Evolutionary conservation across 2,888 invertebrate genomes (phyloP).

Genomic region (Ditula angustiorana): DNA sequence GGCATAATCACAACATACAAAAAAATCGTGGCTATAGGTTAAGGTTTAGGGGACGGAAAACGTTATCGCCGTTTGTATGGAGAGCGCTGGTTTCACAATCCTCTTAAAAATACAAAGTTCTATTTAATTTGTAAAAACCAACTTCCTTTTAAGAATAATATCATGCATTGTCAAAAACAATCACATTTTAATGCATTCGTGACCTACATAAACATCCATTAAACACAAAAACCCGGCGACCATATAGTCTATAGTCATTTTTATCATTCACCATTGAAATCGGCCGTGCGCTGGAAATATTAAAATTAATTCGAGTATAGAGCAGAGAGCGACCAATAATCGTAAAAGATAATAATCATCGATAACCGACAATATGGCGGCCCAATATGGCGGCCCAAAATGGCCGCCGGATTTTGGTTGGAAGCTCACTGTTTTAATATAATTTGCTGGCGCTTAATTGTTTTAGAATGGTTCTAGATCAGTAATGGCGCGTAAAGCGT

Average conservation of each 20-base stretch:
- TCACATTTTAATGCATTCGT: no score
- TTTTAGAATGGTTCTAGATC: not conserved
- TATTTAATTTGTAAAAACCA: no score
- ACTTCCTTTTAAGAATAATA: no score
- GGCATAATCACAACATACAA: no score
- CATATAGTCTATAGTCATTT: conserved; percentile 18
- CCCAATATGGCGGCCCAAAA: conserved; percentile 35
- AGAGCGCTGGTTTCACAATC: no score
- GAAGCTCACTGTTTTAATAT: not conserved
- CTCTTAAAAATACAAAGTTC: no score
- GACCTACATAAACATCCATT: not conserved
- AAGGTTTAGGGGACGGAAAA: no score
- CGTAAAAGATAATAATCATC: conserved; percentile 56
- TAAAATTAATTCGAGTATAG: conserved; percentile 49
- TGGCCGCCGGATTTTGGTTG: conserved; percentile 19
- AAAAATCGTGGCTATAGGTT: no score
- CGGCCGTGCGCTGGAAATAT: conserved; percentile 42
- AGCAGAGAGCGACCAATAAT: conserved; percentile 47
- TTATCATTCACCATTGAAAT: conserved; percentile 43
- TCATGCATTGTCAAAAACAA: no score
- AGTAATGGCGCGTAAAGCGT: not conserved
- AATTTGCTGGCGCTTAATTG: not conserved
- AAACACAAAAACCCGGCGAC: not conserved
- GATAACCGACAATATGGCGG: conserved; percentile 48
- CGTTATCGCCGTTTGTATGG: no score